phyloP scores from a whole-genome alignment of 1,140 invertebrate genomes.

The Pachyrhynchus sulphureomaculatus region DNA sequence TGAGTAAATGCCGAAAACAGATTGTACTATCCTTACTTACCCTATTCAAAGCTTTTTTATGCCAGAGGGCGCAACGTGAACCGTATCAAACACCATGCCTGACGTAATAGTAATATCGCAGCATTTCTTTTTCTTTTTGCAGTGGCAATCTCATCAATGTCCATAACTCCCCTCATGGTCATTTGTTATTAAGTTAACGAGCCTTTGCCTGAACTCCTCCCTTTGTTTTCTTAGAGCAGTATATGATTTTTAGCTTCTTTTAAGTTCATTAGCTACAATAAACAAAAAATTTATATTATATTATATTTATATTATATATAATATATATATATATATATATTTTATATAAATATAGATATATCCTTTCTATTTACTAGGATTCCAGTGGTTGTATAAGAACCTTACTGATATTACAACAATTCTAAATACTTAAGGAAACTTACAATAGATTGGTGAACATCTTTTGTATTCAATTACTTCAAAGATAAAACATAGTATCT shows the following conservation, averaged over 20 bases:
- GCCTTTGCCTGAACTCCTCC: constrained; percentile 76
- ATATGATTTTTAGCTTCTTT: constrained; percentile 60
- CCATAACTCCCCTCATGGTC: constrained; percentile 52
- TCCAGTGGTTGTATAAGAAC: too few species aligned
- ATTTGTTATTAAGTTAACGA: constrained; percentile 64
- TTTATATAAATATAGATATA: too few species aligned
- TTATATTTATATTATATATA: neutral
- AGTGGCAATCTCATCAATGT: constrained; percentile 54
- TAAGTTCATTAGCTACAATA: constrained; percentile 36
- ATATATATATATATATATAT: neutral
- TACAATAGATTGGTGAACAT: too few species aligned
- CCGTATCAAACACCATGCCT: constrained; percentile 84
- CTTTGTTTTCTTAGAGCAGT: constrained; percentile 70
- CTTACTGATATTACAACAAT: too few species aligned
- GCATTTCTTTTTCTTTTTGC: constrained; percentile 66
- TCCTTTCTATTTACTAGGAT: too few species aligned
- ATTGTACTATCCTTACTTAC: constrained; percentile 47
- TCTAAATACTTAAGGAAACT: too few species aligned
- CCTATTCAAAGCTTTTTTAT: constrained; percentile 59
- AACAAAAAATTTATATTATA: neutral
- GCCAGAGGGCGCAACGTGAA: constrained; percentile 80
- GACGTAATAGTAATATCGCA: constrained; percentile 88
- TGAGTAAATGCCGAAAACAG: neutral
- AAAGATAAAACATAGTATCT: too few species aligned
- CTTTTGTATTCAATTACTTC: too few species aligned